Percentiles rank a stretch among this genome's conserved stretches.
Evolutionary conservation across 2,888 invertebrate species (phyloP).

Genomic region (Aspidapion aeneum): DNA sequence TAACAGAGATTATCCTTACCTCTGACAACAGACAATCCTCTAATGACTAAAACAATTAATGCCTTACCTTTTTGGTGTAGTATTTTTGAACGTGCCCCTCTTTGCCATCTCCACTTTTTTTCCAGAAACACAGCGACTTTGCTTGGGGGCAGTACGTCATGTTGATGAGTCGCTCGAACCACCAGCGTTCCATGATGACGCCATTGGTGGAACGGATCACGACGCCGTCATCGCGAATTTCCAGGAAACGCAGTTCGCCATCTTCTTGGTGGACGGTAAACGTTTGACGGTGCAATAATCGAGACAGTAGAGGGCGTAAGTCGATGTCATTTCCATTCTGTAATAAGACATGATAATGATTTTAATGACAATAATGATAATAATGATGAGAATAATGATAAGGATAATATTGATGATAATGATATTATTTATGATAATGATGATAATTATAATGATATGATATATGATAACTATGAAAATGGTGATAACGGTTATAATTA

Average conservation of each 20-base stretch:
- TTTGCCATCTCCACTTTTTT: slow-evolving; percentile 88
- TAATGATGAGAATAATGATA: no score
- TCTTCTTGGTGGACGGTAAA: slow-evolving; percentile 97
- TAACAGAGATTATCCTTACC: no score
- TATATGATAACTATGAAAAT: no score
- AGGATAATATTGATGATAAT: no score
- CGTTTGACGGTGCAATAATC: slow-evolving; percentile 92
- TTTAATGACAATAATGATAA: slow-evolving; percentile 14
- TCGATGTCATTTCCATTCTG: slow-evolving; percentile 98
- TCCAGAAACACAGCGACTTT: slow-evolving; percentile 95
- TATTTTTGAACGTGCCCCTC: slow-evolving; percentile 97
- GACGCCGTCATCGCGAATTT: slow-evolving; percentile 95
- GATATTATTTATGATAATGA: no score
- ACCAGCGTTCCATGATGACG: slow-evolving; percentile 93
- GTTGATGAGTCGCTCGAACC: slow-evolving; percentile 98
- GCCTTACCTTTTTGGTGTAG: slow-evolving; percentile 96
- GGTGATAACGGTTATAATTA: no score
- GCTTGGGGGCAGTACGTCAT: slow-evolving; percentile 99
- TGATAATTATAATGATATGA: no score
- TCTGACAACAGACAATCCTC: no score
- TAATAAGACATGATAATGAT: slow-evolving; percentile 23
- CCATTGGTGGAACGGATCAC: slow-evolving; percentile 80
- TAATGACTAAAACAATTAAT: no score
- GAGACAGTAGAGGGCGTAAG: slow-evolving; percentile 91
- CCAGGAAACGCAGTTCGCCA: slow-evolving; percentile 80